Evolutionary conservation across 2,888 invertebrate species (phyloP).

Genomic region (Melieria crassipennis): DNA sequence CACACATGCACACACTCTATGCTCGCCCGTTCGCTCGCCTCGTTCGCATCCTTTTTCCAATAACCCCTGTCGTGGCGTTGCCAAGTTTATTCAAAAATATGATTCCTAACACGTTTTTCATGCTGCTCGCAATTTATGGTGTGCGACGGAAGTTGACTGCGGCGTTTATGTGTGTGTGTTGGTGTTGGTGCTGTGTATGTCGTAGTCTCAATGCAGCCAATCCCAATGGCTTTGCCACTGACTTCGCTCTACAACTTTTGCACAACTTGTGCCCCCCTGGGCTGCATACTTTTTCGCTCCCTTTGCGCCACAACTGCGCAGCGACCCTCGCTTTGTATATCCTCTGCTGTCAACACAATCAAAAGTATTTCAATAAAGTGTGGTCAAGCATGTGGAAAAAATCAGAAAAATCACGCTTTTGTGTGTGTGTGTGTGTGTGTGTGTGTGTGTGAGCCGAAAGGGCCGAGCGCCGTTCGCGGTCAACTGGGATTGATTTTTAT

Average conservation of each 20-base stretch:
- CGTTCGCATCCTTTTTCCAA: background rate
- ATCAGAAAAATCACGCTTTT: background rate
- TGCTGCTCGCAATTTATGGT: background rate
- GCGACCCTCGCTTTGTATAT: background rate
- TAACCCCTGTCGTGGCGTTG: background rate
- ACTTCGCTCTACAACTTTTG: no score
- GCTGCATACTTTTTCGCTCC: background rate
- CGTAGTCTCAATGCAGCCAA: background rate
- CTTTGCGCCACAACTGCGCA: background rate
- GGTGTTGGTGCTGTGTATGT: constrained; percentile 6
- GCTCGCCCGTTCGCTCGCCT: no score
- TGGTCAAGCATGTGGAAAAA: background rate
- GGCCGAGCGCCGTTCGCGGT: constrained; percentile 19
- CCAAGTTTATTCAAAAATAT: constrained; percentile 11
- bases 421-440: background rate
- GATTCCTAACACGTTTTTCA: constrained; percentile 14
- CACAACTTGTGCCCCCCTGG: background rate
- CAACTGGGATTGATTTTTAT: constrained; percentile 18
- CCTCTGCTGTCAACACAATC: constrained; percentile 9
- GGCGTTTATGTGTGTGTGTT: constrained; percentile 1
- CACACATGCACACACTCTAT: background rate
- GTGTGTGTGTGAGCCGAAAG: background rate
- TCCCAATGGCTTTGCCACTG: no score
- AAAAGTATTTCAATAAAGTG: constrained; percentile 7
- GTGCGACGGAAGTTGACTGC: no score